Evolutionary conservation across 2,113 vertebrate genomes (phyloP).

Genomic region (Arizona elegans): DNA sequence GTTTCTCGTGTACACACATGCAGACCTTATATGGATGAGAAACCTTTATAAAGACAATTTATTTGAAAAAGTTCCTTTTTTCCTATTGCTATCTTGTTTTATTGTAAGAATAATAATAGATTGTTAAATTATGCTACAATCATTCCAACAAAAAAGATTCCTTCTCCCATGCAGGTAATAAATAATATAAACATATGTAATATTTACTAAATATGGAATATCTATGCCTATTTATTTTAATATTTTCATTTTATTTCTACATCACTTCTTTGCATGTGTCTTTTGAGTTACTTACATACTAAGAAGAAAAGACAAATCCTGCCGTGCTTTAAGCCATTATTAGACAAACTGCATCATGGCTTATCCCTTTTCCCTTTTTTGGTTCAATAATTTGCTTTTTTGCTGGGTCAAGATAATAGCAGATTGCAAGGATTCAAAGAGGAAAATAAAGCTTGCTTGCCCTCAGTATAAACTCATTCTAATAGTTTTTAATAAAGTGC

Average conservation of each 20-base stretch:
- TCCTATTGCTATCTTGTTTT: not conserved
- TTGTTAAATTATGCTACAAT: constrained; percentile 24
- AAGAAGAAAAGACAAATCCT: not conserved
- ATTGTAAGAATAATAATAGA: not conserved
- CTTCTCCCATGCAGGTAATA: not conserved
- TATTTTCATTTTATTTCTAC: constrained; percentile 4
- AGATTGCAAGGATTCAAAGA: not conserved
- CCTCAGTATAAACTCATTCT: not conserved
- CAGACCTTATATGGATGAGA: not conserved
- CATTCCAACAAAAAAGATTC: constrained; percentile 2
- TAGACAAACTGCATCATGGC: not conserved
- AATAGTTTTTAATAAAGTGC: not conserved
- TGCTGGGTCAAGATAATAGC: not conserved
- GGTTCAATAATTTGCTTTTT: not conserved
- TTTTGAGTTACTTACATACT: not conserved
- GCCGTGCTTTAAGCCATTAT: not conserved
- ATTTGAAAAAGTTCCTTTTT: not conserved
- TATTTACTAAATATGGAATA: not conserved
- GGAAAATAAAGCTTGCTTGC: not conserved
- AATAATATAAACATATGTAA: not conserved
- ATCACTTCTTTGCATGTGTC: not conserved
- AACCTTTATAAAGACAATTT: not conserved
- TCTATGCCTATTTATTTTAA: not conserved
- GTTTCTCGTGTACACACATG: not conserved
- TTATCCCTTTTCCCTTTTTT: not conserved